Evolutionary conservation across 2,797 vertebrate species (phyloP).

Genomic region (Myotis pilosus): DNA sequence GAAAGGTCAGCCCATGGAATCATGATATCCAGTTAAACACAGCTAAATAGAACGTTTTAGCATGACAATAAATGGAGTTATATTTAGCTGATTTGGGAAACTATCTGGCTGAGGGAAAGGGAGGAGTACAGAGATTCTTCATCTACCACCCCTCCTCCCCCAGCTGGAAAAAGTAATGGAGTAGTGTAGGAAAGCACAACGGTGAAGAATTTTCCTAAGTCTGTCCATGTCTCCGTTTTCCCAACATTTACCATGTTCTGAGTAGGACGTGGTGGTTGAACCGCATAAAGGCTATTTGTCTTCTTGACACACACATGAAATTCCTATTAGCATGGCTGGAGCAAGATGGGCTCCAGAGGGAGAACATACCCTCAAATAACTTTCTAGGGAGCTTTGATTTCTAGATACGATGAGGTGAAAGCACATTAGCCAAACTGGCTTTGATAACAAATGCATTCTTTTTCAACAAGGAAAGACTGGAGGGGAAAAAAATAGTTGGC

Average conservation of each 20-base stretch:
- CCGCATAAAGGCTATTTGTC: slow-evolving; percentile 79
- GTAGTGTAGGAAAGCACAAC: slow-evolving; percentile 69
- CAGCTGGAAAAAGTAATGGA: slow-evolving; percentile 71
- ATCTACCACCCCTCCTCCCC: slow-evolving; percentile 55
- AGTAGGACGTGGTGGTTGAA: slow-evolving; percentile 71
- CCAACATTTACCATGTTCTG: slow-evolving; percentile 77
- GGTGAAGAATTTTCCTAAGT: slow-evolving; percentile 79
- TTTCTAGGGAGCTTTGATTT: slow-evolving; percentile 84
- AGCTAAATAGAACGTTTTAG: slow-evolving; percentile 87
- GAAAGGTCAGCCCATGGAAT: slow-evolving; percentile 84
- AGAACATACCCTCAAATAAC: slow-evolving; percentile 82
- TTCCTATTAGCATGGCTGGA: slow-evolving; percentile 67
- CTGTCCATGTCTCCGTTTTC: slow-evolving; percentile 76
- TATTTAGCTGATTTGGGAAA: slow-evolving; percentile 85
- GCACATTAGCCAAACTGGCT: slow-evolving; percentile 77
- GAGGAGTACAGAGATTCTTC: slow-evolving; percentile 74
- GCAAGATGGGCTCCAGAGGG: slow-evolving; percentile 77
- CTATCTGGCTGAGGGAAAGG: slow-evolving; percentile 69
- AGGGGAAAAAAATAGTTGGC: slow-evolving; percentile 69
- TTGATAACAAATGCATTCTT: slow-evolving; percentile 78
- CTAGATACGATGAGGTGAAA: slow-evolving; percentile 81
- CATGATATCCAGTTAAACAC: slow-evolving; percentile 87
- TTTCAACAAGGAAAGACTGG: slow-evolving; percentile 68
- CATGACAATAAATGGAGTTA: slow-evolving; percentile 87
- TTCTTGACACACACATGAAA: slow-evolving; percentile 76